These are phyloP conservation scores for Macroglossus sobrinus DNA, from an alignment of 2,113 vertebrate species.

Conservation along the genomic window DNA sequence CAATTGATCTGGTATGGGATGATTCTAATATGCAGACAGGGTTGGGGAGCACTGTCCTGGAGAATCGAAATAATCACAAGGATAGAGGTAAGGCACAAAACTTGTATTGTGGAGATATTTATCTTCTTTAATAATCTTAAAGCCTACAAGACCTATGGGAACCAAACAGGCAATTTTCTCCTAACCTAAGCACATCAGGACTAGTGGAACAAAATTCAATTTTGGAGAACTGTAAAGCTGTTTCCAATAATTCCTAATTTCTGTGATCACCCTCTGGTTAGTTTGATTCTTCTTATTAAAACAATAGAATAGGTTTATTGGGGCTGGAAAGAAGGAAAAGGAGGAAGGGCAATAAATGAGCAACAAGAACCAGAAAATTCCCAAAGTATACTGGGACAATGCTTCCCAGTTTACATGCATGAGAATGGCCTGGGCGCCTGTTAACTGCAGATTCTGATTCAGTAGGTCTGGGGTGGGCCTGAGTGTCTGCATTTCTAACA, in stretches of 20 bases:
- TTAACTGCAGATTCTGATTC: not conserved
- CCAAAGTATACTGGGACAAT: not conserved
- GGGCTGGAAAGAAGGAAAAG: not conserved
- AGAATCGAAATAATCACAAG: slow-evolving; percentile 16
- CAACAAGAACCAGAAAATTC: not conserved
- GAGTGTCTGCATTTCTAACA: not conserved
- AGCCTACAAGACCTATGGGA: not conserved
- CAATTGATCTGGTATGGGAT: not conserved
- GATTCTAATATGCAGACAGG: not conserved
- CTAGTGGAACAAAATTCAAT: not conserved
- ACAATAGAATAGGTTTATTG: not conserved
- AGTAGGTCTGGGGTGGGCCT: not conserved
- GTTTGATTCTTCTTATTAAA: slow-evolving; percentile 21
- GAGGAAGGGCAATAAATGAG: not conserved
- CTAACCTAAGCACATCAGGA: not conserved
- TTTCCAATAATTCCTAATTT: not conserved
- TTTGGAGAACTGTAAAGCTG: not conserved
- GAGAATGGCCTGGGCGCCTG: not conserved
- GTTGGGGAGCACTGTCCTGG: not conserved
- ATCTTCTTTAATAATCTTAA: not conserved
- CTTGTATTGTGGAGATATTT: not conserved
- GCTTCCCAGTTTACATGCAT: not conserved
- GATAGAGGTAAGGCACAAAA: not conserved
- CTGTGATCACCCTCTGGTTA: not conserved
- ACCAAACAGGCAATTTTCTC: not conserved